Conservation (phyloP, 1,140 invertebrate genomes). For the Zophobas atratus region DNA sequence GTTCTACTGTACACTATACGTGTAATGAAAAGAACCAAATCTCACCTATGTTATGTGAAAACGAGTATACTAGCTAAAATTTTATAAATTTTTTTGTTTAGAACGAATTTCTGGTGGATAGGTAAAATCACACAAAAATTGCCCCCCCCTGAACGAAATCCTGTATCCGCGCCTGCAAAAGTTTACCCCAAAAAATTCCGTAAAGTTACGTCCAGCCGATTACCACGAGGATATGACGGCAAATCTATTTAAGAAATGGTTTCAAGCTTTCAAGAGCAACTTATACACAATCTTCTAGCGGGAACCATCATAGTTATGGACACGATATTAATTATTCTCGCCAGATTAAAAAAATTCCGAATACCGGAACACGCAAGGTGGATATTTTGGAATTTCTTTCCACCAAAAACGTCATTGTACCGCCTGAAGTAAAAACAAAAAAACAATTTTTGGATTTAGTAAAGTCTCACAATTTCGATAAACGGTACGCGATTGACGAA, state of each 20-base stretch:
- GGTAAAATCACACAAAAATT: no score
- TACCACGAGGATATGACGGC: not conserved
- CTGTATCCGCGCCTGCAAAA: no score
- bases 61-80: no score
- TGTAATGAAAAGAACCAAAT: no score
- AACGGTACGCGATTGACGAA: slow-evolving; percentile 9
- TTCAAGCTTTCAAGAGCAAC: not conserved
- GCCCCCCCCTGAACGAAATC: no score
- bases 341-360: slow-evolving; percentile 5
- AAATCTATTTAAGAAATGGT: not conserved
- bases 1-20: no score
- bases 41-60: no score
- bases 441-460: slow-evolving; percentile 10
- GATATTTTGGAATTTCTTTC: slow-evolving; percentile 8
- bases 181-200: not conserved
- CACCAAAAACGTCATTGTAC: not conserved
- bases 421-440: slow-evolving; percentile 12
- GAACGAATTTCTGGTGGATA: no score
- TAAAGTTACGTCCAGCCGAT: not conserved
- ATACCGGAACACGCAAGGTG: not conserved
- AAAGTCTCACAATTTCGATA: not conserved
- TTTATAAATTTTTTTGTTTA: no score
- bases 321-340: not conserved
- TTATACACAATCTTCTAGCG: not conserved
- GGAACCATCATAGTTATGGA: not conserved